Evolutionary conservation across 2,797 vertebrate genomes (phyloP).

Genomic region (Synanceia verrucosa): DNA sequence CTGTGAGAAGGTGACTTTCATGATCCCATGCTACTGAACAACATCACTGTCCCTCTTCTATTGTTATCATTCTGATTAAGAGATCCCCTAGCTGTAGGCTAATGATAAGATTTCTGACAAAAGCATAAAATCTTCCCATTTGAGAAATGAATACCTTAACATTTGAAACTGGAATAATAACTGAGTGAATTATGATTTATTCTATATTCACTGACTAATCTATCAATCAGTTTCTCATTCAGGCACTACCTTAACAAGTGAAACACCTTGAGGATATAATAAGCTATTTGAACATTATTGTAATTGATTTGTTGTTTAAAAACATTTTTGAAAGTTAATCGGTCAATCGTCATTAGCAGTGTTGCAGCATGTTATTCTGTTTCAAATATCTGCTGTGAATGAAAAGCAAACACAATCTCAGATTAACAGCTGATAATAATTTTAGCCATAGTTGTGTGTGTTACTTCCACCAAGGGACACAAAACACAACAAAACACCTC

Average conservation of each 20-base stretch:
- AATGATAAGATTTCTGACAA: background rate
- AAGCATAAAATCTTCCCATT: background rate
- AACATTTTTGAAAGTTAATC: background rate
- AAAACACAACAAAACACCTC: slow-evolving; percentile 47
- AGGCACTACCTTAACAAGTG: background rate
- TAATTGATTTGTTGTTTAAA: background rate
- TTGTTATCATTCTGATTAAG: too few species aligned
- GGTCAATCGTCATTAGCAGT: background rate
- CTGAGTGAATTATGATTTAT: background rate
- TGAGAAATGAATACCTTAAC: background rate
- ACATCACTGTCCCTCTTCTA: too few species aligned
- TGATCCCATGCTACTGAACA: too few species aligned
- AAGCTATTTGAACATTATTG: background rate
- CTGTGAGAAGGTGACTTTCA: too few species aligned
- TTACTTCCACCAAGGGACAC: slow-evolving; percentile 39
- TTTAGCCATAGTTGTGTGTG: slow-evolving; percentile 24
- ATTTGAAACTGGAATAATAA: background rate
- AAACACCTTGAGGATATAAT: background rate
- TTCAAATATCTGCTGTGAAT: background rate
- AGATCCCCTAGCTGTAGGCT: too few species aligned
- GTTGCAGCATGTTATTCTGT: background rate
- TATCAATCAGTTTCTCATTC: background rate
- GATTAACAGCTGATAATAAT: slow-evolving; percentile 20
- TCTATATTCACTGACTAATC: background rate
- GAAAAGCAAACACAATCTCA: slow-evolving; percentile 8